Conservation (phyloP, 1,140 invertebrate species). For the Cydia strobilella region DNA sequence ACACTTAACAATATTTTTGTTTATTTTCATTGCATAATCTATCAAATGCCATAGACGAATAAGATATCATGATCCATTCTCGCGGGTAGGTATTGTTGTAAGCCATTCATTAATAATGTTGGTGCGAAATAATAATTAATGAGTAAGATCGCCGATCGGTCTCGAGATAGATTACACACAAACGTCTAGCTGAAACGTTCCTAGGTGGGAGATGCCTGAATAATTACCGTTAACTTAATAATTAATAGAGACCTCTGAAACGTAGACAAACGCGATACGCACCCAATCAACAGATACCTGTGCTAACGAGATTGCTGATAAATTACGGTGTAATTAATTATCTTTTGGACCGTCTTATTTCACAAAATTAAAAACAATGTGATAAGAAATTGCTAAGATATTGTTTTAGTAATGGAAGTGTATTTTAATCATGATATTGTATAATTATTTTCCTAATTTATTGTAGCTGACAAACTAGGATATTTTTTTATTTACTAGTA, state of each 20-base stretch:
- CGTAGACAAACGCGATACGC: slow-evolving; percentile 28
- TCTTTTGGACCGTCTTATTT: slow-evolving; percentile 11
- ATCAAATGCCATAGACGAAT: slow-evolving; percentile 6
- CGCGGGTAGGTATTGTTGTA: slow-evolving; percentile 20
- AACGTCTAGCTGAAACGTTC: slow-evolving; percentile 33
- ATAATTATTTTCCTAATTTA: slow-evolving; percentile 5
- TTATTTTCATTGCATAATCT: slow-evolving; percentile 8
- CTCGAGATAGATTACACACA: slow-evolving; percentile 39
- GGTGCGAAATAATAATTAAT: slow-evolving; percentile 46
- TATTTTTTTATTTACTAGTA: too few relatives aligned
- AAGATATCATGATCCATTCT: slow-evolving; percentile 6
- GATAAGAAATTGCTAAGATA: slow-evolving; percentile 27
- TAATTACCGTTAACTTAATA: slow-evolving; percentile 32
- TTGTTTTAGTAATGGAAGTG: background rate
- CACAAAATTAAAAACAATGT: slow-evolving; percentile 26
- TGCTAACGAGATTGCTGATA: slow-evolving; percentile 31
- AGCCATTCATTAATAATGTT: slow-evolving; percentile 26
- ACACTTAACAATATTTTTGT: slow-evolving; percentile 12
- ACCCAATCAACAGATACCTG: slow-evolving; percentile 29
- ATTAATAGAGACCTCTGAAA: slow-evolving; percentile 32
- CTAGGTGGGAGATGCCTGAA: slow-evolving; percentile 29
- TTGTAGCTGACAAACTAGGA: too few relatives aligned
- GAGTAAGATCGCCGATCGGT: slow-evolving; percentile 36
- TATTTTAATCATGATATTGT: slow-evolving; percentile 39
- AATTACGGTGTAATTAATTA: slow-evolving; percentile 32